Evolutionary conservation across 1,140 invertebrate genomes (phyloP), one percentile per base, ranked within the genome.

Genomic region (Sipha flava): DNA sequence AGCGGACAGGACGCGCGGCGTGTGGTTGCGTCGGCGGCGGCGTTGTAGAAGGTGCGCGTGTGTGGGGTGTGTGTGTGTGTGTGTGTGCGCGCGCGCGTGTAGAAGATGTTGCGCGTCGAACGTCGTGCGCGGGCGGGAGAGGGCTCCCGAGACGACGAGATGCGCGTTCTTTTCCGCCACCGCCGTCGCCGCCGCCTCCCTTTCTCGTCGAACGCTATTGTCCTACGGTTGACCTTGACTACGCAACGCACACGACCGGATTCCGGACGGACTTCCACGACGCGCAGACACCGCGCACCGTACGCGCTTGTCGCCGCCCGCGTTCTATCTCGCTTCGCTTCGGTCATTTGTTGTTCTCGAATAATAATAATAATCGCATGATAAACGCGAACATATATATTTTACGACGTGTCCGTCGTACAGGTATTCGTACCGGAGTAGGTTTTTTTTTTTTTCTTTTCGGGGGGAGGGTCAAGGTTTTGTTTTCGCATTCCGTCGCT

Each of bases 181-280:
- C 49, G 29, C 70, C 72, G n/a, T n/a, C 54, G 26, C n/a, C 54
- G 54, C 16, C 49, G 29, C 70, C 72, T 47, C 70, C 47, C 70
- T 37, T 54, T 52, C 45, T 21, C 72, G 49, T 21, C 31, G 37
- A 18, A 45, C 72, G 70, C 72, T 75, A 75, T 75, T 75, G 72
- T 75, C 72, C 72, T 75, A 73, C 70, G 70, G 72, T 75, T 75
- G 72, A 75, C 72, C 72, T 75, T 75, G 72, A 75, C 72, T 75
- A 57, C 21, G 29, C 47, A 52, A 21, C 18, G 31, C 10, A 16
- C 43, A 3, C 70, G 70, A 75, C 72, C 72, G 72, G 72, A 75
- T 75, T 75, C 72, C 72, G 72, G 72, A 75, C 70, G 70, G 29
- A 73, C 47, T 73, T 73, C 70, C 47, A 73, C 40, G 45, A 10